Conservation (phyloP, 2,113 vertebrate genomes). For the Vidua macroura region DNA sequence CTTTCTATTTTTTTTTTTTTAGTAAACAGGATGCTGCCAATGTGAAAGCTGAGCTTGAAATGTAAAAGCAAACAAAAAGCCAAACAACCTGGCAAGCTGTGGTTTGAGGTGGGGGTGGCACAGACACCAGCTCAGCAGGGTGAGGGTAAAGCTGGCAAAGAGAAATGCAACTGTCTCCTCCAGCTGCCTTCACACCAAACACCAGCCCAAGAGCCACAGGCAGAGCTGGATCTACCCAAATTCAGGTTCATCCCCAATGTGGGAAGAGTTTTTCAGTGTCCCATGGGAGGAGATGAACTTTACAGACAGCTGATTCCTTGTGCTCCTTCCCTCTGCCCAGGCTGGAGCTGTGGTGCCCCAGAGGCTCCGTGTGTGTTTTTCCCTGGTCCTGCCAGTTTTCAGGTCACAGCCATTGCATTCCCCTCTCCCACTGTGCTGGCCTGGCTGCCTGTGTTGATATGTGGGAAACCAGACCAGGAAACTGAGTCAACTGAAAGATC, state of each 20-base stretch:
- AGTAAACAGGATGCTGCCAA: slow-evolving; percentile 42
- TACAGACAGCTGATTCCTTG: neutral
- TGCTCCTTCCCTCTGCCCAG: neutral
- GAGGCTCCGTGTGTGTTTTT: neutral
- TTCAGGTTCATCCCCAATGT: neutral
- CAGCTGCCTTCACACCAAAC: neutral
- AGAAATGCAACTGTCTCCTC: neutral
- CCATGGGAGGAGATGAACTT: neutral
- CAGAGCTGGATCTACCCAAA: neutral
- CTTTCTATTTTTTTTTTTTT: neutral
- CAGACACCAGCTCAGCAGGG: neutral
- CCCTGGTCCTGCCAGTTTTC: neutral
- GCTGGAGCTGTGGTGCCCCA: neutral
- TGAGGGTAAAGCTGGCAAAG: neutral
- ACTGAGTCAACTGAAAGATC: neutral
- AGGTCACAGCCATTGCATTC: neutral
- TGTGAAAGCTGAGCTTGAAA: neutral
- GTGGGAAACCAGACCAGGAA: neutral
- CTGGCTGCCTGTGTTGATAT: neutral
- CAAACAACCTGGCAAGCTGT: neutral
- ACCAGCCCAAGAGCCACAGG: neutral
- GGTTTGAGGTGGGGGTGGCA: neutral
- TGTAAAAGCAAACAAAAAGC: slow-evolving; percentile 21
- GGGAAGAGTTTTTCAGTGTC: neutral
- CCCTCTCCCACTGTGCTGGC: neutral